phyloP scores from a whole-genome alignment of 2,113 vertebrate species.

The Mixornis gularis region DNA sequence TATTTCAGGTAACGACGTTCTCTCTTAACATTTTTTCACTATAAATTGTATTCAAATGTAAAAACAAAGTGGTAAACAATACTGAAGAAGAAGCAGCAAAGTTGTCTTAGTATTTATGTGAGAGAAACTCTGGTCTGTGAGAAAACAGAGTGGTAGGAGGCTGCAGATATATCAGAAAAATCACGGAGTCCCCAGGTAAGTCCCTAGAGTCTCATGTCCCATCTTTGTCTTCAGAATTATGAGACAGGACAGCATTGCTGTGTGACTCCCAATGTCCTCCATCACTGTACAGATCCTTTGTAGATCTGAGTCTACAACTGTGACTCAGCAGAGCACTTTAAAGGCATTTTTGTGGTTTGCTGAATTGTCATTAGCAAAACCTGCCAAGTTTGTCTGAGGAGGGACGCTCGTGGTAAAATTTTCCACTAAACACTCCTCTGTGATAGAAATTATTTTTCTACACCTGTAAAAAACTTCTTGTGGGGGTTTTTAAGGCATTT shows the following conservation, averaged over 20 bases:
- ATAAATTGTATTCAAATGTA: not conserved
- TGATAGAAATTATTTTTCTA: not conserved
- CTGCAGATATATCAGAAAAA: not conserved
- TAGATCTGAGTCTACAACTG: fast-evolving
- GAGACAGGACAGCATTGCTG: not conserved
- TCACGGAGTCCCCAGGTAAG: not conserved
- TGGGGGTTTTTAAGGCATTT: not conserved
- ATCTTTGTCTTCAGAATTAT: not conserved
- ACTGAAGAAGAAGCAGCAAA: not conserved
- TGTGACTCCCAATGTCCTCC: not conserved
- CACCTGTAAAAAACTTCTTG: not conserved
- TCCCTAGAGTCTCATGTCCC: not conserved
- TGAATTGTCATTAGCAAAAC: not conserved
- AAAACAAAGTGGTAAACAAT: not conserved
- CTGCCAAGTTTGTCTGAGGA: not conserved
- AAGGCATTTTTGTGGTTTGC: not conserved
- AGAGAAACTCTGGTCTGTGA: not conserved
- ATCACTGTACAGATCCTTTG: not conserved
- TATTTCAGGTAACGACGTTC: not conserved
- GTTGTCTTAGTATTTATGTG: not conserved
- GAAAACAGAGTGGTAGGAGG: not conserved
- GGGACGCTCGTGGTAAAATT: not conserved
- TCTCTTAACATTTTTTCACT: not conserved
- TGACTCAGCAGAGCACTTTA: not conserved
- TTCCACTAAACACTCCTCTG: not conserved